Percentiles rank a stretch among this genome's conserved stretches.
Conservation (phyloP, 2,113 vertebrate species). For the Oryzias woworae region DNA sequence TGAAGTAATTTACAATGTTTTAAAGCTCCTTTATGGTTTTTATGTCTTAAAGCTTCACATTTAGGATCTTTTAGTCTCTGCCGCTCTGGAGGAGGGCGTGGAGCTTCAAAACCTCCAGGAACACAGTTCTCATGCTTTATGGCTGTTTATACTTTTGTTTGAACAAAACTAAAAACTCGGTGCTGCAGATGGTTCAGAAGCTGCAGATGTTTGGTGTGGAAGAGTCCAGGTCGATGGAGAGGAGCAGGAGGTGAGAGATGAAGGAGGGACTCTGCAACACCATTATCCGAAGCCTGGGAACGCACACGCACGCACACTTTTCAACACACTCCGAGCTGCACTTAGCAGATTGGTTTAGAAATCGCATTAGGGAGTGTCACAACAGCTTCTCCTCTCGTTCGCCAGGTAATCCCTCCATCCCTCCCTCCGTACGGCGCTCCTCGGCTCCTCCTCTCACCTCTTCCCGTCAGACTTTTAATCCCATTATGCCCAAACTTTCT, state of each 20-base stretch:
- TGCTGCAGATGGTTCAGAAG: too few relatives aligned
- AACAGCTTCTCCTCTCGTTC: conserved; percentile 63
- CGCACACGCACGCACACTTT: conserved; percentile 29
- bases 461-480: conserved; percentile 9
- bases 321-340: conserved; percentile 59
- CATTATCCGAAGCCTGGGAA: conserved; percentile 61
- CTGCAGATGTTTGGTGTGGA: conserved; percentile 8
- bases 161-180: too few relatives aligned
- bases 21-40: too few relatives aligned
- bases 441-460: conserved; percentile 7
- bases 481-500: not conserved
- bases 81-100: too few relatives aligned
- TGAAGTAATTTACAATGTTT: too few relatives aligned
- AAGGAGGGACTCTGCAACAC: conserved; percentile 45
- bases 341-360: conserved; percentile 77
- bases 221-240: conserved; percentile 5
- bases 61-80: too few relatives aligned
- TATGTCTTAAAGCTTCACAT: too few relatives aligned
- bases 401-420: conserved; percentile 64
- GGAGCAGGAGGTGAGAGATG: conserved; percentile 10
- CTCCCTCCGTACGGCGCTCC: conserved; percentile 3
- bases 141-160: too few relatives aligned
- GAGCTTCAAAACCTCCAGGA: too few relatives aligned
- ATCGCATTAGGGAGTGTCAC: conserved; percentile 72
- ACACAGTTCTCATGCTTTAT: too few relatives aligned